These are phyloP conservation scores for Bombus haemorrhoidalis DNA, from an alignment of 1,140 invertebrate species.

Conservation along the genomic window DNA sequence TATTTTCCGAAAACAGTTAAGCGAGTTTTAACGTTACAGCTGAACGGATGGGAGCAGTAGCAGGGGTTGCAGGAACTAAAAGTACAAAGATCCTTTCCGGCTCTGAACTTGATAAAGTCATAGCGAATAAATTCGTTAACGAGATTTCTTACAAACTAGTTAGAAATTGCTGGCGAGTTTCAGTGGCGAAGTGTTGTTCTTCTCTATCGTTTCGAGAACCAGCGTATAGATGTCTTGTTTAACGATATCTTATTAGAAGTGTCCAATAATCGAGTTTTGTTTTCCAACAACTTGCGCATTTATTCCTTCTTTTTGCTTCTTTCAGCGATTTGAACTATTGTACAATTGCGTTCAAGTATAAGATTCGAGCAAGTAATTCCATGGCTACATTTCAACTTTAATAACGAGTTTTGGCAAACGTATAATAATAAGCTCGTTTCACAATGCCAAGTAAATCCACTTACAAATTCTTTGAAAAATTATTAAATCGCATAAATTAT, in stretches of 20 bases:
- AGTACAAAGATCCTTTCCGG: constrained; percentile 10
- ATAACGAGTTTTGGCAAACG: too few relatives aligned
- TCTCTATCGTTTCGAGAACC: constrained; percentile 18
- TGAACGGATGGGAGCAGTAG: not conserved
- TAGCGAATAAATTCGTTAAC: constrained; percentile 59
- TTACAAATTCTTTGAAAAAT: too few relatives aligned
- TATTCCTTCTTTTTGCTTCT: not conserved
- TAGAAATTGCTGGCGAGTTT: constrained; percentile 46
- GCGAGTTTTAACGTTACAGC: constrained; percentile 24
- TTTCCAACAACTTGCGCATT: not conserved
- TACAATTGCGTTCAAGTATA: too few relatives aligned
- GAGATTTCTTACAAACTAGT: constrained; percentile 59
- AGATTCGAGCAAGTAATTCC: too few relatives aligned
- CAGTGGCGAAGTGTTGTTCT: constrained; percentile 31
- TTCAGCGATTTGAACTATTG: not conserved
- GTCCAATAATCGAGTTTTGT: constrained; percentile 28
- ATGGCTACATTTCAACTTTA: too few relatives aligned
- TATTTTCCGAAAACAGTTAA: not conserved
- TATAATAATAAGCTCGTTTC: too few relatives aligned
- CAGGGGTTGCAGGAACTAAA: constrained; percentile 9
- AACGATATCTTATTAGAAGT: not conserved
- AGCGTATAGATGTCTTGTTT: constrained; percentile 23
- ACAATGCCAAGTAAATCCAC: too few relatives aligned
- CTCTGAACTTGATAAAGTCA: constrained; percentile 52
- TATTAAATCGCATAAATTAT: too few relatives aligned